phyloP scores from a whole-genome alignment of 2,797 vertebrate genomes.

The Chelon auratus region DNA sequence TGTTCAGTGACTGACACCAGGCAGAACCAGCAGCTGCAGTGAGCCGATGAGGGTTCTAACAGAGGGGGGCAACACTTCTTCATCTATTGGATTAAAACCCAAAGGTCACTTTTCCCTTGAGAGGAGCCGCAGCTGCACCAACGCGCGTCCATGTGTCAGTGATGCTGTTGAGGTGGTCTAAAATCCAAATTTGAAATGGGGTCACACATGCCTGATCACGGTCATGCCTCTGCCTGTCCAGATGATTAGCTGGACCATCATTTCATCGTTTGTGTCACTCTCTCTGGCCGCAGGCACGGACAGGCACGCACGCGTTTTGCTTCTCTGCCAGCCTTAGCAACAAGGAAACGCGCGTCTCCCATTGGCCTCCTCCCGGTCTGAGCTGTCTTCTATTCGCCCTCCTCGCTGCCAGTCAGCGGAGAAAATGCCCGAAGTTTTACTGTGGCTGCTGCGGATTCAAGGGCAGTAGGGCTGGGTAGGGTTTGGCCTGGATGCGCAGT shows the following conservation, averaged over 20 bases:
- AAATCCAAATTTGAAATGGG: not conserved
- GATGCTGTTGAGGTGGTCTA: not conserved
- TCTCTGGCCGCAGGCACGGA: not conserved
- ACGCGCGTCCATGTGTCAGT: not conserved
- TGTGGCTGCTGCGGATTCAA: constrained; percentile 62
- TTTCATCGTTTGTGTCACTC: constrained; percentile 17
- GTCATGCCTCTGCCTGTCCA: not conserved
- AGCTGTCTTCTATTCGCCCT: constrained; percentile 61
- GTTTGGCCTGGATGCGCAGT: constrained; percentile 65
- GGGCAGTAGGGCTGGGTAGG: constrained; percentile 69
- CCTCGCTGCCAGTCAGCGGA: constrained; percentile 65
- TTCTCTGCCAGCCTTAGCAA: constrained; percentile 75
- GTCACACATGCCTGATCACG: not conserved
- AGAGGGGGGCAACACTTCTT: not conserved
- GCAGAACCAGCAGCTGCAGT: constrained; percentile 4
- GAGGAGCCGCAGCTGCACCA: not conserved
- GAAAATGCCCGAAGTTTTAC: constrained; percentile 29
- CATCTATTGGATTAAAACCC: not conserved
- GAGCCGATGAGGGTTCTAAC: constrained; percentile 4
- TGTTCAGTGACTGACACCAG: constrained; percentile 52
- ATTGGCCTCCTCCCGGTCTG: constrained; percentile 63
- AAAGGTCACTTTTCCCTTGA: constrained; percentile 13
- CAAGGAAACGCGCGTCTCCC: constrained; percentile 50
- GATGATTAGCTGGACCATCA: constrained; percentile 7
- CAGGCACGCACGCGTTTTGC: not conserved